Evolutionary conservation across 2,113 vertebrate species (phyloP), one percentile per base, ranked within the genome.

Genomic region (Struthio camelus): DNA sequence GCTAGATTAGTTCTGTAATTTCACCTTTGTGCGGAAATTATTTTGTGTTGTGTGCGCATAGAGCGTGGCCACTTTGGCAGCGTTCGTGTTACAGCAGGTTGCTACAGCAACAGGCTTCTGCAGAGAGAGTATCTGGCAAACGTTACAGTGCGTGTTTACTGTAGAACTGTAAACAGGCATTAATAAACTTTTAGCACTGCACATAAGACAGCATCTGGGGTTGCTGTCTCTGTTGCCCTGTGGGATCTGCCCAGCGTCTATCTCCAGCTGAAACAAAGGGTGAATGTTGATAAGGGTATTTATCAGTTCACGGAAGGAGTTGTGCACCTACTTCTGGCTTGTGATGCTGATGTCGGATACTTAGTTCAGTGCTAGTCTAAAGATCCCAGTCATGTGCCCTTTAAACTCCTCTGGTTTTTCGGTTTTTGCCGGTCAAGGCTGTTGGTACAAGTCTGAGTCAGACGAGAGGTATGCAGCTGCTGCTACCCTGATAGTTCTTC

Each of bases 51-150:
- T 10, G 3, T 59, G 51, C 51, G 22, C 2, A 0, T 46, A 15
- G 2, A 1, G 24, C 2, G 4, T 28, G 42, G 48, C 53, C 73
- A 76, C 44, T 59, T 42, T 24, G 42, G 19, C 25, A 58, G 48
- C 77, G 44, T 15, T 34, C 92, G 48, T 95, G 3, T 80, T 96
- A 70, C 72, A 93, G 51, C 46, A 67, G 42, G 90, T 96, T 97
- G 93, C 87, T 90, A 54, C 50, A 94, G 93, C 90, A 97, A 89
- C 95, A 76, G 27, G n/a, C 19, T 46, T 32, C 58, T 89, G 62
- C 69, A 46, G 61, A 58, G 24, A 70, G 67, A 40, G 15, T 65
- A 30, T 82, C 51, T 83, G 87, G 46, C 46, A 42, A 86, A 64
- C 8, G 17, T 48, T 64, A 22, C 25, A 0, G 0, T 66, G 28